Base-by-base conservation (phyloP, 2,797 vertebrate species). In the Scleropages formosus region DNA sequence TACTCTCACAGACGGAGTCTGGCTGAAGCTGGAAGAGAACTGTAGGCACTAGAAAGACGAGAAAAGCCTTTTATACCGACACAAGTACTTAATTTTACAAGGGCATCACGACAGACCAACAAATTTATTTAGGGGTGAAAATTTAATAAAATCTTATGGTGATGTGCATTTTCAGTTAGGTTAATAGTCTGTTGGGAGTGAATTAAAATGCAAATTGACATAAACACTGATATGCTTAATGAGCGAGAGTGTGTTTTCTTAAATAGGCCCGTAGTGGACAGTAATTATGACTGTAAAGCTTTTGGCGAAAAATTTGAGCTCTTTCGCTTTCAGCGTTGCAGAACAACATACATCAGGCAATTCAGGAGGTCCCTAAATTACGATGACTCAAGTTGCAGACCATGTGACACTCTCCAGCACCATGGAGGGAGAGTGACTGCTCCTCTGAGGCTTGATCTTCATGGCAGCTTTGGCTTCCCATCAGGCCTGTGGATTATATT, bases 291-390 rank as follows among this genome's bases (percentile, higher is more conserved):
- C 27, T 7, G 59, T 61, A 53, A 27, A 39, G 58, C 60, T 71
- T 72, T 24, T 22, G 76, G 20, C 62, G n/a, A 69, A 44, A 27
- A 18, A 13, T 67, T 12, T 18, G 44, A 39, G 16, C 62, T n/a
- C 62, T 31, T 63, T 64, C 62, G 62, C 62, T 64, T 64, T 62
- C 64, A 64, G 64, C 64, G 62, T 16, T 10, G 62, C 39, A 7
- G 1, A 18, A 63, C 20, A 15, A 27, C 9, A 26, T 31, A 61
- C 64, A 64, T 4, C 8, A 31, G 39, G 64, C 27, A 64, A 16
- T 61, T n/a, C n/a, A n/a, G n/a, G n/a, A n/a, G n/a, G n/a, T n/a
- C n/a, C n/a, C n/a, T n/a, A n/a, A n/a, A n/a, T n/a, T n/a, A n/a
- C n/a, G n/a, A 68, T 18, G 10, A 10, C 3, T 67, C n/a, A 68